Percentiles rank a stretch among this genome's conserved stretches.
These are phyloP conservation scores for Epizoanthus illoricatus DNA, from an alignment of 92 coral and sea anemone species.

Conservation along the genomic window DNA sequence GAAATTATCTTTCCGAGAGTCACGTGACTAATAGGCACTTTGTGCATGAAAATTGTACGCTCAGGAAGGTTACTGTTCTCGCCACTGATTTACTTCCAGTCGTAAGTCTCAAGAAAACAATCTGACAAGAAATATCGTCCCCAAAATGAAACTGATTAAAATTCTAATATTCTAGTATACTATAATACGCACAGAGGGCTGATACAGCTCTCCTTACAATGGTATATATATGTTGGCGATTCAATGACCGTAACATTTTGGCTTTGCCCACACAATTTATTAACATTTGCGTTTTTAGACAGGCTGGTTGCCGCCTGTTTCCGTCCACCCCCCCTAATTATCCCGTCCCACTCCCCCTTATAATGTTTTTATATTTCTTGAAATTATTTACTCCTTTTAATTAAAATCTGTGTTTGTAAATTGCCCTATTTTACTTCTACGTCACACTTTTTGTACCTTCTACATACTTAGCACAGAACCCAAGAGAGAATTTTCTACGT, in stretches of 20 bases:
- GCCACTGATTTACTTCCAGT: too few relatives aligned
- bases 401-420: too few relatives aligned
- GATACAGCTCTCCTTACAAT: background rate
- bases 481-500: too few relatives aligned
- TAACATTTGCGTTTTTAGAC: constrained; percentile 23
- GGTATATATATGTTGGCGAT: background rate
- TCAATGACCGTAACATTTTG: background rate
- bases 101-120: too few relatives aligned
- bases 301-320: constrained; percentile 18
- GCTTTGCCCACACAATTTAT: background rate
- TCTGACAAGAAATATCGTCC: too few relatives aligned
- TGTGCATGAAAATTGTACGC: too few relatives aligned
- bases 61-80: too few relatives aligned
- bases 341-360: background rate
- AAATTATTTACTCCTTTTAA: background rate
- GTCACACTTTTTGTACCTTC: too few relatives aligned
- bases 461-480: too few relatives aligned
- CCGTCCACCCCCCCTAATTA: background rate
- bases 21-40: background rate
- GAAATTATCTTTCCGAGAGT: background rate
- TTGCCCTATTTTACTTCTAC: too few relatives aligned
- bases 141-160: too few relatives aligned
- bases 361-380: background rate
- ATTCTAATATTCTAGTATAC: background rate
- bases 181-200: background rate